Evolutionary conservation across 2,888 invertebrate genomes (phyloP).

Genomic region (Dastarcus helophoroides): DNA sequence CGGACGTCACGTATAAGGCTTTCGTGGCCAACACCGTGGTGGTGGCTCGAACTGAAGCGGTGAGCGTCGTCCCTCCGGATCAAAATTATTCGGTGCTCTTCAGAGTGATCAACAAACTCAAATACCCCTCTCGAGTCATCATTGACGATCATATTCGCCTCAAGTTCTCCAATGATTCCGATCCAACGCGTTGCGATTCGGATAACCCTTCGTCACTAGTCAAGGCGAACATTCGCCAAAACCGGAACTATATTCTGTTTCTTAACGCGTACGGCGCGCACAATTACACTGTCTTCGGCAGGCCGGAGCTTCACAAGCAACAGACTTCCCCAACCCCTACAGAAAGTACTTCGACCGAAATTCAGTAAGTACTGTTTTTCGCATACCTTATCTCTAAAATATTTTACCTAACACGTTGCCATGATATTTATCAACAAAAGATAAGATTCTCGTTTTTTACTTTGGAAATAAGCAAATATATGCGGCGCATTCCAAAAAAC

Average conservation of each 20-base stretch:
- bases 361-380: constrained; percentile 26
- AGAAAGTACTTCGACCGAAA: constrained; percentile 25
- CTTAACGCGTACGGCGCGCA: constrained; percentile 45
- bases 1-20: constrained; percentile 53
- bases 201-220: constrained; percentile 34
- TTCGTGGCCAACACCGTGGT: constrained; percentile 55
- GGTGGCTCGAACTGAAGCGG: constrained; percentile 52
- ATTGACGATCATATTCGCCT: constrained; percentile 41
- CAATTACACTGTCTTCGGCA: constrained; percentile 45
- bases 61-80: constrained; percentile 38
- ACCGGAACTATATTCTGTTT: constrained; percentile 49
- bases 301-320: constrained; percentile 36
- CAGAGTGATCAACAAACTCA: constrained; percentile 51
- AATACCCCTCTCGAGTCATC: constrained; percentile 39
- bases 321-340: constrained; percentile 19
- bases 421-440: too few relatives aligned
- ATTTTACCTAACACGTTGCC: neutral
- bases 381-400: neutral
- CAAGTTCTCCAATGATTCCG: constrained; percentile 40
- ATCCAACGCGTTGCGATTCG: constrained; percentile 20
- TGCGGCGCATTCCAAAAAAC: too few relatives aligned
- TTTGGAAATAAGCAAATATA: too few relatives aligned
- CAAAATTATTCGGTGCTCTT: constrained; percentile 54
- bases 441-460: too few relatives aligned
- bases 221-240: constrained; percentile 44